Evolutionary conservation across 2,113 vertebrate genomes (phyloP), one percentile per base, ranked within the genome.

Genomic region (Ursus arctos): DNA sequence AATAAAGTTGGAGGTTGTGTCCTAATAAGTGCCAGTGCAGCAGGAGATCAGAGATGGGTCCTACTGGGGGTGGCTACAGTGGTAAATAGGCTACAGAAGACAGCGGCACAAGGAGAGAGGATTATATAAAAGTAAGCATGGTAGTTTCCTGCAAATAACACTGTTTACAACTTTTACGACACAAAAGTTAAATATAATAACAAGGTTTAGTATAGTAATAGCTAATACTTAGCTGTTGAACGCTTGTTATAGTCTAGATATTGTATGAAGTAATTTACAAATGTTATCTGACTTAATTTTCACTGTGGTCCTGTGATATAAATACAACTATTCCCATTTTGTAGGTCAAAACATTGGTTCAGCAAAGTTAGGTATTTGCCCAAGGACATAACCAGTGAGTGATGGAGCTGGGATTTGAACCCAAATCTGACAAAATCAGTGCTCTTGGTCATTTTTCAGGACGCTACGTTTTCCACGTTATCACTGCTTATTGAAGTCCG

Each of bases 281-380:
- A 53, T 47, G 24, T 93, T 93, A 53, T 90, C 63, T 71, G 69
- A 82, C 7, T 36, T 86, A 55, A 49, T 94, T 94, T 43, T 94
- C 33, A 94, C 72, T 84, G 0, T 77, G 40, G 59, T 88, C 12
- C 82, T 88, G 7, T 88, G 82, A 88, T 71, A 11, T 88, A 91
- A 83, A 55, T 94, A 16, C 31, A 63, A 40, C 61, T 53, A 84
- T 71, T 74, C 63, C 18, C 71, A 88, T 51, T 91, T 95, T 40
- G 13, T 81, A 80, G 49, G 43, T 88, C 61, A 91, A 51, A 49
- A 89, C 36, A 77, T 74, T 72, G 77, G 53, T 22, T 88, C 40
- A 95, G 28, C n/a, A 76, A 81, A 86, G 22, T 71, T 86, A 81
- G 16, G 15, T 94, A 87, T 69, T 96, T 97, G 67, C 28, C 40